phyloP scores from a whole-genome alignment of 2,888 invertebrate genomes.

The Rhamphomyia laevipes region DNA sequence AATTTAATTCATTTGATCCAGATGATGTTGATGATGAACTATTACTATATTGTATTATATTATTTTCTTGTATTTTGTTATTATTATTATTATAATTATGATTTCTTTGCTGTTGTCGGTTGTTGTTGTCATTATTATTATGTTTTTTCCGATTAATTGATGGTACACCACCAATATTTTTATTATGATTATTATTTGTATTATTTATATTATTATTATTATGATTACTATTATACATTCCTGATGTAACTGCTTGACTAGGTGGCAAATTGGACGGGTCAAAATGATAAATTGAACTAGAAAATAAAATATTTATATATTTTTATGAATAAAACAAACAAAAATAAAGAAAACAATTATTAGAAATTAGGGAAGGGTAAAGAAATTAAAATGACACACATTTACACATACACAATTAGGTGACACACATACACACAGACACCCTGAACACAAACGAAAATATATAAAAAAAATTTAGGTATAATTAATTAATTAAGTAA shows the following conservation, averaged over 20 bases:
- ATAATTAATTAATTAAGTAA: too few relatives aligned
- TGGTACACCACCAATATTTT: slow-evolving; percentile 14
- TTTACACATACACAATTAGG: too few relatives aligned
- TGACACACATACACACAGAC: too few relatives aligned
- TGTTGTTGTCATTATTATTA: slow-evolving; percentile 16
- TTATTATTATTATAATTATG: background rate
- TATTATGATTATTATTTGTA: slow-evolving; percentile 10
- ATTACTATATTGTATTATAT: background rate
- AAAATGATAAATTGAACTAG: slow-evolving; percentile 38
- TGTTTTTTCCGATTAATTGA: slow-evolving; percentile 8
- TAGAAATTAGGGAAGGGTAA: background rate
- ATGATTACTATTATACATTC: slow-evolving; percentile 17
- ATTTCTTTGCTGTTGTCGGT: slow-evolving; percentile 14
- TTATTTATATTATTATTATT: background rate
- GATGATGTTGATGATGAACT: slow-evolving; percentile 12
- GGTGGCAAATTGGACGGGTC: slow-evolving; percentile 38
- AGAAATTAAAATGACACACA: too few relatives aligned
- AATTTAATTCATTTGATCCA: background rate
- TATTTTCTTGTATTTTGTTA: background rate
- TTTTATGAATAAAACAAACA: background rate
- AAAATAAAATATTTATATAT: slow-evolving; percentile 15
- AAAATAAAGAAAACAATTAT: background rate
- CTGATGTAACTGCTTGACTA: slow-evolving; percentile 27
- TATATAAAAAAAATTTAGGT: too few relatives aligned
- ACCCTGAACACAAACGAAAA: too few relatives aligned